These are phyloP conservation scores for Agrilus cyanescens DNA, from an alignment of 2,888 invertebrate genomes.

Conservation along the genomic window DNA sequence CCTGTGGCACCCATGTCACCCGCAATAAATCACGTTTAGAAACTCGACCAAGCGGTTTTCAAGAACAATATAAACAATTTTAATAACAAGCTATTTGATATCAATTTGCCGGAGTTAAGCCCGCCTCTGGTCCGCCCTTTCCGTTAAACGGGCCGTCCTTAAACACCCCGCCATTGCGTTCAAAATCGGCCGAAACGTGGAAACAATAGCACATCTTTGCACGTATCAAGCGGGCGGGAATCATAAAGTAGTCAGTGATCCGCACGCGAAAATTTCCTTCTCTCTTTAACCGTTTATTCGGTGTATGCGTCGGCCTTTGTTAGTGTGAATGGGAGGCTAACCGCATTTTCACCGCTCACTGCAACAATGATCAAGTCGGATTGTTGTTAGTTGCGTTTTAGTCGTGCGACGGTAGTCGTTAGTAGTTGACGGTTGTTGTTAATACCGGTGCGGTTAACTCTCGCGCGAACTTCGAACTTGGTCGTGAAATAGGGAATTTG, in stretches of 20 bases:
- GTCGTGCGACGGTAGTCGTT: too few relatives aligned
- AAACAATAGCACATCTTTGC: constrained; percentile 29
- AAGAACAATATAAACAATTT: constrained; percentile 9
- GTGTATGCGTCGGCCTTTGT: constrained; percentile 12
- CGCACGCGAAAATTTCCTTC: constrained; percentile 23
- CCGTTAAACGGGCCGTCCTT: constrained; percentile 15
- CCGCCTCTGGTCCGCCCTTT: constrained; percentile 22
- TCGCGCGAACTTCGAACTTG: constrained; percentile 5
- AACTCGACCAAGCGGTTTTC: constrained; percentile 4
- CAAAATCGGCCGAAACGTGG: constrained; percentile 18
- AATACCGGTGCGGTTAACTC: constrained; percentile 5
- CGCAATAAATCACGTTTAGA: constrained; percentile 6
- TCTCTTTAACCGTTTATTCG: constrained; percentile 9
- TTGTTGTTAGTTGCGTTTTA: constrained; percentile 18
- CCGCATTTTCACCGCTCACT: constrained; percentile 23
- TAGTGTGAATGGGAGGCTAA: constrained; percentile 24
- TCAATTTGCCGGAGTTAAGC: constrained; percentile 20
- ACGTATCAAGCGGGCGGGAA: constrained; percentile 22
- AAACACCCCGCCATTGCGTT: constrained; percentile 17
- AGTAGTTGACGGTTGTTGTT: constrained; percentile 14
- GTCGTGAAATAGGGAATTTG: neutral
- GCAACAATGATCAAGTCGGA: constrained; percentile 18
- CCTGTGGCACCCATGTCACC: neutral
- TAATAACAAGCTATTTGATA: constrained; percentile 12
- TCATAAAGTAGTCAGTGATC: too few relatives aligned